Base-by-base conservation (phyloP, 2,888 invertebrate genomes). In the Cosmorhoe ocellata region DNA sequence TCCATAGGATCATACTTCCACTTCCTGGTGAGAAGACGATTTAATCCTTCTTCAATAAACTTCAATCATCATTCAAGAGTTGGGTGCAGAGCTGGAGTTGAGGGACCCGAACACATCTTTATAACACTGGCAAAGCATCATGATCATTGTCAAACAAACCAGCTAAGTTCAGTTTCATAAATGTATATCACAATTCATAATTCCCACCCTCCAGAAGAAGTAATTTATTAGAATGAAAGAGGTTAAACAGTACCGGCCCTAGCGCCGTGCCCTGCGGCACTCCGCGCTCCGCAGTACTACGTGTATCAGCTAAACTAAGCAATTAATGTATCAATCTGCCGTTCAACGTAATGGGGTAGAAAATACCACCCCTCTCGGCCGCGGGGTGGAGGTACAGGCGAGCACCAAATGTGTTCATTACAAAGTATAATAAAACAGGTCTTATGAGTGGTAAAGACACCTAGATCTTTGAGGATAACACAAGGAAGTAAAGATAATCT, bases 261-360 rank as follows among this genome's bases (percentile, higher is more conserved):
- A 38, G n/a, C 6, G 13, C 7, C n/a, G 11, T 30, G 51, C 56
- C 59, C 34, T 39, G 54, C 11, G 49, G 56, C 36, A 51, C 51
- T 31, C 56, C 51, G 56, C 36, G 49, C 51, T 31, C 56, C 51
- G 44, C 32, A 12, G 22, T 6, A 3, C 24, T 7, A 6, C 24
- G 44, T 11, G 52, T 44, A 44, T 39, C 48, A 26, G 34, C 27
- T 48, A 58, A 54, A 56, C 58, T 43, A 55, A 58, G 46, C 61
- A 56, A 58, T 61, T 61, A 58, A 56, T 58, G 58, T 61, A 61
- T 56, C 61, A 61, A 61, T 61, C 61, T 55, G 50, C 39, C 49
- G 56, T 32, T 44, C 41, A 13, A 46, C 18, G 54, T 56, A 61
- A 61, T 61, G 52, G 61, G 58, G 58, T 51, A 47, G 48, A 56